phyloP scores from a whole-genome alignment of 2,113 vertebrate species.

The Labeo rohita region DNA sequence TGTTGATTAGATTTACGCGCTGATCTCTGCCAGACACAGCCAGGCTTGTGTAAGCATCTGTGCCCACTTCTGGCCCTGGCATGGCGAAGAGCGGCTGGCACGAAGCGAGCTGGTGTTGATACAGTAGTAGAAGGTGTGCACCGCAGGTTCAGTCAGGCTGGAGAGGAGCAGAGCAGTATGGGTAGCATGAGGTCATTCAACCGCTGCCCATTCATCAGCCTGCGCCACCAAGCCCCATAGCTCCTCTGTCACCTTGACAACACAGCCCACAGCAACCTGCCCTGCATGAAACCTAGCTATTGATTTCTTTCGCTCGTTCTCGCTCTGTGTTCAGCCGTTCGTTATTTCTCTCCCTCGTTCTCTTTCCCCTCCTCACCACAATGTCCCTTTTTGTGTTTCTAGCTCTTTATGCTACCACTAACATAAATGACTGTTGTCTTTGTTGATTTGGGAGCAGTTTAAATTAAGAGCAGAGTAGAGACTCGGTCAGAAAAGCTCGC shows the following conservation, averaged over 20 bases:
- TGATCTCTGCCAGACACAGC: constrained; percentile 11
- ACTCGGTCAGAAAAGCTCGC: not conserved
- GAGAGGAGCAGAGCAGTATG: constrained; percentile 29
- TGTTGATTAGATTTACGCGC: not conserved
- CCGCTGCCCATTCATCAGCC: constrained; percentile 77
- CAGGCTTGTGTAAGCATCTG: constrained; percentile 44
- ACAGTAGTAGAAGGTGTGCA: constrained; percentile 24
- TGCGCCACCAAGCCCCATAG: constrained; percentile 84
- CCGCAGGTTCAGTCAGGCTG: constrained; percentile 32
- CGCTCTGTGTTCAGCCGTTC: constrained; percentile 29
- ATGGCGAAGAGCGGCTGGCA: constrained; percentile 12
- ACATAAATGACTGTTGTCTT: not conserved
- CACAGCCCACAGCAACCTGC: constrained; percentile 82
- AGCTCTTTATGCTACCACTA: not conserved
- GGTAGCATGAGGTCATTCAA: constrained; percentile 59
- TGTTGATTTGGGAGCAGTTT: constrained; percentile 11
- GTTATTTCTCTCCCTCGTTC: constrained; percentile 51
- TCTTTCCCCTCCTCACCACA: constrained; percentile 30
- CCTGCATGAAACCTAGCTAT: constrained; percentile 83
- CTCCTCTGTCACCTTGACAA: constrained; percentile 90
- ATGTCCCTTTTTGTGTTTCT: constrained; percentile 38
- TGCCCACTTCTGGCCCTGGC: constrained; percentile 34
- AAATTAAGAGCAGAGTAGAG: not conserved
- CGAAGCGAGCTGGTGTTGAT: not conserved
- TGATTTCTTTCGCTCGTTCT: constrained; percentile 60